These are phyloP conservation scores for Drosophila anomalata DNA, from an alignment of 2,888 invertebrate genomes.

Conservation along the genomic window DNA sequence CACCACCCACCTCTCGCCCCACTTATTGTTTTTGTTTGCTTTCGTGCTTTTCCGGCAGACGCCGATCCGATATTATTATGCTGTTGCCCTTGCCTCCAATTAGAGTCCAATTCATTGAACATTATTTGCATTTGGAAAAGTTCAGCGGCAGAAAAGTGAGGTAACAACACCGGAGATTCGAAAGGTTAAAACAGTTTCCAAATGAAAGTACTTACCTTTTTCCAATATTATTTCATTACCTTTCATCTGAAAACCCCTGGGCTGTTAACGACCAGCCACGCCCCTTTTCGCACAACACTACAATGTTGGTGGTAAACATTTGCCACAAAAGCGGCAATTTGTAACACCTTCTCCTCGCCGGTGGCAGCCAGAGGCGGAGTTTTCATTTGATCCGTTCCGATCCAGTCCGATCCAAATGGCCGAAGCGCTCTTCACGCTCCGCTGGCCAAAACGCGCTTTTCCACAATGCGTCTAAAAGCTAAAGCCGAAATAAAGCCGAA, in stretches of 20 bases:
- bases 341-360: conserved; percentile 61
- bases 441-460: conserved; percentile 57
- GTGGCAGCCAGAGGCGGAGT: conserved; percentile 5
- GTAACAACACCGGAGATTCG: conserved; percentile 33
- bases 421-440: conserved; percentile 70
- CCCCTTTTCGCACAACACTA: conserved; percentile 52
- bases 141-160: conserved; percentile 42
- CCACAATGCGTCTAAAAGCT: conserved; percentile 13
- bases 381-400: conserved; percentile 18
- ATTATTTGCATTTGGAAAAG: conserved; percentile 66
- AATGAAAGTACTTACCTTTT: neutral
- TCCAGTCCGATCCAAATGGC: conserved; percentile 12
- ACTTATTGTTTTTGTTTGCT: conserved; percentile 23
- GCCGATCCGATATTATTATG: conserved; percentile 51
- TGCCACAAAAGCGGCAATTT: conserved; percentile 63
- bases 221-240: neutral
- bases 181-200: conserved; percentile 3
- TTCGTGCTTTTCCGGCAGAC: conserved; percentile 67
- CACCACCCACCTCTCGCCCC: conserved; percentile 19
- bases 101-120: conserved; percentile 71
- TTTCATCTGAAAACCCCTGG: neutral
- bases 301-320: conserved; percentile 45
- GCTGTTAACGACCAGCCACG: conserved; percentile 33
- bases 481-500: conserved; percentile 33
- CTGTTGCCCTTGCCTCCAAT: conserved; percentile 75